phyloP scores from a whole-genome alignment of 2,113 vertebrate genomes.

The Cinclus cinclus region DNA sequence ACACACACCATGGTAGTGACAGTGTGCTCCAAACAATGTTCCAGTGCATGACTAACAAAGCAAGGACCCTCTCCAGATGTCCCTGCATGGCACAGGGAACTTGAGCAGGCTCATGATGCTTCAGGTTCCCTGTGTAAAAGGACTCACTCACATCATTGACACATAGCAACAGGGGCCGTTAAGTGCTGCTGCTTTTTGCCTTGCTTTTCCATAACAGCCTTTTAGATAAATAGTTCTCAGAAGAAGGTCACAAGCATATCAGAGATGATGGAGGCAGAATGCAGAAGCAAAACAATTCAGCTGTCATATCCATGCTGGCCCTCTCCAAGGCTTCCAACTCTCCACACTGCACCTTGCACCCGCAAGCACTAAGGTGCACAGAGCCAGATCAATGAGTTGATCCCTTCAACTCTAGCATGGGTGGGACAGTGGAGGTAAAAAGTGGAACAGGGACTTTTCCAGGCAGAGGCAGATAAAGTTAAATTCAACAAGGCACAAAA shows the following conservation, averaged over 20 bases:
- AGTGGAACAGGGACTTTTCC: background rate
- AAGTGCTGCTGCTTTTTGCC: background rate
- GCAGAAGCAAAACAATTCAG: background rate
- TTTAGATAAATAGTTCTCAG: background rate
- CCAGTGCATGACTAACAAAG: accelerated
- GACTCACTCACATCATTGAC: background rate
- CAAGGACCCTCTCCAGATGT: background rate
- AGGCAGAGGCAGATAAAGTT: background rate
- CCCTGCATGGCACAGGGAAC: background rate
- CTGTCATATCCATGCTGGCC: background rate
- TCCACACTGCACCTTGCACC: accelerated
- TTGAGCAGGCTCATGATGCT: accelerated
- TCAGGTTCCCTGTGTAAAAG: background rate
- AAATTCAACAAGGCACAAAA: background rate
- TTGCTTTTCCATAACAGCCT: background rate
- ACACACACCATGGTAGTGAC: background rate
- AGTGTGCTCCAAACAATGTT: accelerated
- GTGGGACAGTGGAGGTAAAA: background rate
- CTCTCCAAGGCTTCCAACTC: background rate
- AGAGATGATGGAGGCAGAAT: background rate
- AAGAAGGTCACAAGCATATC: background rate
- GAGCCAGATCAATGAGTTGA: background rate
- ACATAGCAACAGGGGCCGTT: accelerated
- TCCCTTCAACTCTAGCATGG: background rate
- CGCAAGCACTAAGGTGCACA: background rate